These are phyloP conservation scores for Lutjanus argentimaculatus DNA, from an alignment of 2,797 vertebrate species.

Conservation along the genomic window DNA sequence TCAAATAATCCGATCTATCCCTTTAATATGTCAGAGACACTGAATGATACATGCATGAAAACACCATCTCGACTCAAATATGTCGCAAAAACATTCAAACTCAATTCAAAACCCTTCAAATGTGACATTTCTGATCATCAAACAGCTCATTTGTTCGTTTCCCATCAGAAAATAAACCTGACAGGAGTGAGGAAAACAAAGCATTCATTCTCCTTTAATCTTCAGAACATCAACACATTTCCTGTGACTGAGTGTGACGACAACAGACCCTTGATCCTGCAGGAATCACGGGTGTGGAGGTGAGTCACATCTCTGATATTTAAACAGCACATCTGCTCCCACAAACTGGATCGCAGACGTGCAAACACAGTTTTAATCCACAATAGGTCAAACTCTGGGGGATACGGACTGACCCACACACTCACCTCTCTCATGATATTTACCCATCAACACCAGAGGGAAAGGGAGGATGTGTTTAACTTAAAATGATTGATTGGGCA, in stretches of 20 bases:
- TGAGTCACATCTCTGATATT: slow-evolving; percentile 51
- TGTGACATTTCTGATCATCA: neutral
- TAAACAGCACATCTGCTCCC: slow-evolving; percentile 39
- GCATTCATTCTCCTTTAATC: neutral
- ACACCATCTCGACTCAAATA: neutral
- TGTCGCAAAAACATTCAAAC: neutral
- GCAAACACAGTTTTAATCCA: slow-evolving; percentile 58
- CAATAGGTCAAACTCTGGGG: slow-evolving; percentile 40
- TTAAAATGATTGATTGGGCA: slow-evolving; percentile 43
- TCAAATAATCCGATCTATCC: too few relatives aligned
- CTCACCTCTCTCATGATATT: slow-evolving; percentile 50
- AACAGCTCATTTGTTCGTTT: neutral
- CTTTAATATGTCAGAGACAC: neutral
- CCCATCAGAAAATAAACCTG: neutral
- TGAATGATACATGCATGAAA: neutral
- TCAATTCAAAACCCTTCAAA: neutral
- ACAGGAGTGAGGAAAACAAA: slow-evolving; percentile 3
- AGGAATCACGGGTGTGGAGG: slow-evolving; percentile 17
- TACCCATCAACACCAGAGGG: slow-evolving; percentile 16
- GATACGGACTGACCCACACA: slow-evolving; percentile 40
- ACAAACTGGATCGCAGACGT: slow-evolving; percentile 18
- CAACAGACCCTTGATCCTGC: slow-evolving; percentile 3
- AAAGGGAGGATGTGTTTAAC: slow-evolving; percentile 29
- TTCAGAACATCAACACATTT: slow-evolving; percentile 21
- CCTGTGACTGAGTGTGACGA: slow-evolving; percentile 13